Evolutionary conservation across 2,888 invertebrate species (phyloP), one percentile per base, ranked within the genome.

Genomic region (Eumacrocentrus americanus): DNA sequence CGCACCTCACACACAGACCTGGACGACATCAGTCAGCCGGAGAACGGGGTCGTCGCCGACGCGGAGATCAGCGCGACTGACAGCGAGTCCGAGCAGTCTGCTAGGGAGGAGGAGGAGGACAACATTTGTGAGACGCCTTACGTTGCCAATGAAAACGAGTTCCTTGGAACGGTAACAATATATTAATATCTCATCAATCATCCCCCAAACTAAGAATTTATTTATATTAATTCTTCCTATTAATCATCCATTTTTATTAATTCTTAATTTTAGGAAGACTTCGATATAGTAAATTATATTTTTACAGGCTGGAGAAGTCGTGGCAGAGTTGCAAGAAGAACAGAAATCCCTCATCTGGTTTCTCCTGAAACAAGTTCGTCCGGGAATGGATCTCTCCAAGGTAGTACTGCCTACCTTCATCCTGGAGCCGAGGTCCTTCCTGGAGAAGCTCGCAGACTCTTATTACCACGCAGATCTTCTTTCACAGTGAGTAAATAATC

Each of bases 311-410:
- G 92, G 92, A 0, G 92, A 91, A 74, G 89, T 95, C 74, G 92
- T 95, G 1, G 93, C 96, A 76, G 96, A 95, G 76, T 87, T 97
- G 18, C 93, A 91, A 0, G 96, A 97, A 59, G 96, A 97, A 81
- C 95, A 97, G 83, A 96, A 95, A 81, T 94, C 94, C 14, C 84
- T 97, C 42, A 90, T 97, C 71, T 97, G 97, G 96, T 92, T 91
- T 77, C 85, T 97, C 37, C 86, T 97, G 73, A 97, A 97, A 82
- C 97, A 97, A 85, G 94, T 95, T 34, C 86, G 95, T 12, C 95
- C 96, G 0, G 97, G 97, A 48, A 97, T 97, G 97, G 97, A 97
- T 83, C 83, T 97, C 25, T 92, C 92, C 63, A 92, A 93, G 84
- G 92, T 97, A 44, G 95, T 95, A 11, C 83, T 97, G 67, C 96